Evolutionary conservation across 2,888 invertebrate genomes (phyloP).

Genomic region (Syritta pipiens): DNA sequence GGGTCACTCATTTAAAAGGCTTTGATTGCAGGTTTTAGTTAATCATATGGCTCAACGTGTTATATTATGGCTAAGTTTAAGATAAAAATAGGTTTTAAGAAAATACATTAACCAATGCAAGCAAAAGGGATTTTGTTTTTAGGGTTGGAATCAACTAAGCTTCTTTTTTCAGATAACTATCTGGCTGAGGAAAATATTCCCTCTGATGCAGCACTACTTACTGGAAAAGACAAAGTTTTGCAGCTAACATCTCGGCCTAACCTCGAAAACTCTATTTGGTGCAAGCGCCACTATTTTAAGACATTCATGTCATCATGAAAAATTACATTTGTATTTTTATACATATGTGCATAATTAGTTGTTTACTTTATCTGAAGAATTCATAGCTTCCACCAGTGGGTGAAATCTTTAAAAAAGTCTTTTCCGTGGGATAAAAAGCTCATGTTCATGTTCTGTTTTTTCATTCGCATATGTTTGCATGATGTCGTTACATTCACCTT

Average conservation of each 20-base stretch:
- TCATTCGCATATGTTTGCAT: background rate
- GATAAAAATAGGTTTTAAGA: background rate
- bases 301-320: constrained; percentile 17
- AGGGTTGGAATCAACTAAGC: too few relatives aligned
- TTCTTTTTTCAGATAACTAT: background rate
- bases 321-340: constrained; percentile 12
- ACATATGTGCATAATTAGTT: constrained; percentile 11
- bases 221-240: constrained; percentile 13
- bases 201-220: constrained; percentile 21
- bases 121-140: background rate
- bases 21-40: background rate
- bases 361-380: constrained; percentile 2
- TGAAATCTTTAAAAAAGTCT: constrained; percentile 25
- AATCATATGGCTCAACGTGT: constrained; percentile 1
- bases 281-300: constrained; percentile 14
- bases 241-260: constrained; percentile 11
- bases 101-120: background rate
- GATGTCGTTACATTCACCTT: constrained; percentile 12
- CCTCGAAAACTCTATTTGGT: background rate
- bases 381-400: constrained; percentile 7
- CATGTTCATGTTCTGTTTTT: background rate
- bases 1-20: background rate
- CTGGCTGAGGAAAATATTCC: background rate
- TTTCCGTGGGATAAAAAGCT: constrained; percentile 8
- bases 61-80: too few relatives aligned